Evolutionary conservation across 2,888 invertebrate genomes (phyloP), one percentile per base, ranked within the genome.

Genomic region (Sipha maydis): DNA sequence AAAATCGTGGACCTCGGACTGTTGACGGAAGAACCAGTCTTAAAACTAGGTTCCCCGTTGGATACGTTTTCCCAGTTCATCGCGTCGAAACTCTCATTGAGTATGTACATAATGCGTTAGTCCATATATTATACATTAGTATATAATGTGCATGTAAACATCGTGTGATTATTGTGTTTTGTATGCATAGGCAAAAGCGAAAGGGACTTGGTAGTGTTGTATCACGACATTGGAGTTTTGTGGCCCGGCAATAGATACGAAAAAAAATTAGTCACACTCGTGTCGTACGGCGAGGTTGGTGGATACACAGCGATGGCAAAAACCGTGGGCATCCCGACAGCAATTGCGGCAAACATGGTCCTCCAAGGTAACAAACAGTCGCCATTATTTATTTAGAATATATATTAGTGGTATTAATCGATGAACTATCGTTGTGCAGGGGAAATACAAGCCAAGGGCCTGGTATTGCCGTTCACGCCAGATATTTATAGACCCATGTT

Each of bases 321-420:
- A 91, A 96, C 97, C 17, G 98, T 98, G 17, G 98, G 98, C 38
- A 97, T 95, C 93, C 99, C 96, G 0, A 96, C 98, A 11, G 99
- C 97, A 34, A 99, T 99, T 91, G 98, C 99, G 1, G 95, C 98
- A 0, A 98, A 98, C 92, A 99, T 99, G 99, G 94, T 99, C 90
- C 93, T 99, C 25, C 98, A 98, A 92, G 99, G 98, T 97, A 92
- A 41, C n/a, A 48, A 38, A 19, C 69, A 9, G 28, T 28, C 11
- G 11, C 28, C 31, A 17, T 2, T 71, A 31, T 31, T 28, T n/a
- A 4, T 71, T 2, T 14, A 34, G 34, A 3, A 34, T 48, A 48
- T 48, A 14, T 14, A 48, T 69, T 41, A 1, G 28, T 5, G 41
- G 9, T 31, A 31, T 19, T 78, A 61, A 61, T 28, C 14, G 69